Percentiles rank a stretch among this genome's conserved stretches.
These are phyloP conservation scores for Acarapis woodi DNA, from an alignment of 1,140 invertebrate genomes.

Conservation along the genomic window DNA sequence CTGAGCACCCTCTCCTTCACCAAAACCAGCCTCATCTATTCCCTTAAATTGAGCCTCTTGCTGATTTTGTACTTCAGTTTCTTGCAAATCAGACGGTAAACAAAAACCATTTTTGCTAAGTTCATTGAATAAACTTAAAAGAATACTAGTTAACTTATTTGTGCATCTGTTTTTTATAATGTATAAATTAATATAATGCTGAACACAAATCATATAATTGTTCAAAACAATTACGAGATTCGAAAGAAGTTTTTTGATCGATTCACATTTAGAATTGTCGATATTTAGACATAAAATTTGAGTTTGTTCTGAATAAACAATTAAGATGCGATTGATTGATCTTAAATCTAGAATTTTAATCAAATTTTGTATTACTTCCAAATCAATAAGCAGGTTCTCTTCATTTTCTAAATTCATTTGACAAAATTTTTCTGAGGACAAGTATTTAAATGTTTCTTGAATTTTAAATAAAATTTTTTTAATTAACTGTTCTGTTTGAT, in stretches of 20 bases:
- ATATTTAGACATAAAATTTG: too few relatives aligned
- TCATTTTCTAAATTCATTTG: neutral
- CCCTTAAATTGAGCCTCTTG: conserved; percentile 21
- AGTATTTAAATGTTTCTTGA: too few relatives aligned
- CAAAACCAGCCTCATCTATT: conserved; percentile 38
- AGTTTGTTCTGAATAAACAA: too few relatives aligned
- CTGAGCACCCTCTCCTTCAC: conserved; percentile 68
- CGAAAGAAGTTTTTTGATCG: too few relatives aligned
- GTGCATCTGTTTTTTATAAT: conserved; percentile 39
- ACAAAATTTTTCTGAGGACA: neutral
- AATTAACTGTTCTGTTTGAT: too few relatives aligned
- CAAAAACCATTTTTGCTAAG: conserved; percentile 73
- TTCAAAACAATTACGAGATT: too few relatives aligned
- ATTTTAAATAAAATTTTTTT: too few relatives aligned
- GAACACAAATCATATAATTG: conserved; percentile 36
- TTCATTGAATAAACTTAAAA: conserved; percentile 54
- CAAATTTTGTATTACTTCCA: neutral
- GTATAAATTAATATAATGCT: conserved; percentile 45
- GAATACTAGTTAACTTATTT: conserved; percentile 48
- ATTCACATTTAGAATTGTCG: too few relatives aligned
- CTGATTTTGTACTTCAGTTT: conserved; percentile 24
- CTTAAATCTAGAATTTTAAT: neutral
- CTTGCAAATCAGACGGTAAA: conserved; percentile 40
- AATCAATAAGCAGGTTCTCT: neutral
- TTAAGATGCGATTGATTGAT: neutral